Base-by-base conservation (phyloP, 2,888 invertebrate species). In the Agapostemon virescens region DNA sequence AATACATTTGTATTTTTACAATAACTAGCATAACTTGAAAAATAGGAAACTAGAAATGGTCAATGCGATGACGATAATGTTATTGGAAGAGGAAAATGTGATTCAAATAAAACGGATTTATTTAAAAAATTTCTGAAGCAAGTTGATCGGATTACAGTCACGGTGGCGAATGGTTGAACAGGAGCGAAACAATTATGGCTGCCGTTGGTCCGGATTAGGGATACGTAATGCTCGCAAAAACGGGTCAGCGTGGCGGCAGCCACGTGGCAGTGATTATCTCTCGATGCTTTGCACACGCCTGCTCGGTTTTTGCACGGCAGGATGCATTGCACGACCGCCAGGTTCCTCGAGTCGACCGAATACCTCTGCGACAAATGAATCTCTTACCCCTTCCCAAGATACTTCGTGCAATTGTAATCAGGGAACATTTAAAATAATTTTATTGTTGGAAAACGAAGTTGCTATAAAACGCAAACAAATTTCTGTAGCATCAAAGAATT, bases 251-350 rank as follows among this genome's bases (percentile, higher is more conserved):
- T 86, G 85, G 80, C 87, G 72, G 82, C 82, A 61, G 86, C 87
- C 86, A 86, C 86, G 86, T 86, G 86, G 86, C 86, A 85, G 87
- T 85, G 86, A 86, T 86, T 86, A 86, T 86, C 86, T 84, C 85
- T 77, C 87, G 86, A 86, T 85, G 85, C 79, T 84, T 82, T 84
- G 85, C 85, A 78, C 82, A 77, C 84, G 85, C 78, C 83, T 75
- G 84, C 87, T 26, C 69, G 77, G 72, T 86, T 87, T 87, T 86
- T 86, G 77, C 79, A 67, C 69, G 58, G 66, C 77, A 30, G 73
- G 79, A 86, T 79, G 84, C 84, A 79, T 82, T 81, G 77, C 86
- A 79, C 80, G 78, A 77, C 77, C 82, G 69, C 40, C 70, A 69
- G 73, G 67, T 73, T 79, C 69, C 74, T 64, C 81, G 75, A 81